Base-by-base conservation (phyloP, 2,888 invertebrate species). In the Watsonalla binaria region DNA sequence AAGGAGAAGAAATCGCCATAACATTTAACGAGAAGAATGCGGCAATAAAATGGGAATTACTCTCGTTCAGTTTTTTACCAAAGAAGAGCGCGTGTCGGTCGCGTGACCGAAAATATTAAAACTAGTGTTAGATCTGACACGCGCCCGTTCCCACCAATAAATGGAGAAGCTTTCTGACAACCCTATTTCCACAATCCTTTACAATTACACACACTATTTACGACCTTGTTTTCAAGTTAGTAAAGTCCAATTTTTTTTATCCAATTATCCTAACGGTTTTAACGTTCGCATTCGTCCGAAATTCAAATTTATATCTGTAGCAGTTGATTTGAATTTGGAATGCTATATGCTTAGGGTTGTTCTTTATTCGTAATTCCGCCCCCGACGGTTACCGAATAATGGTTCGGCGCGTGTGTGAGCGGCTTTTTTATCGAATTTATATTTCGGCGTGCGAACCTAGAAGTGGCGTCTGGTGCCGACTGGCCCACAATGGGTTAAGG, bases 101-200 rank as follows among this genome's bases (percentile, higher is more conserved):
- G 86, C 90, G 88, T 71, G 90, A 68, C 81, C 61, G 71, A 76
- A 86, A 89, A 90, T 90, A 90, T 90, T 90, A 90, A 88, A 90
- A 88, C 87, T 89, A 86, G 90, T 90, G 90, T 90, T 87, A 90
- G 87, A 87, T 71, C 77, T 87, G 89, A 90, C 90, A 90, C 90
- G 90, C 86, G 90, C 80, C 86, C 79, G 79, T 90, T 89, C 90
- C 90, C 90, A 88, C 90, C 89, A 88, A 90, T 89, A 89, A 90
- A 90, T 88, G 86, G 84, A 78, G 77, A 83, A 84, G 78, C 72
- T 74, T 80, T 73, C 74, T 80, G 80, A 74, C 83, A 86, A 78
- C 83, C 86, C 82, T 85, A 75, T 73, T 74, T 64, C 67, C 62
- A 57, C 66, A 66, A 59, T 58, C 57, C 55, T 54, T 48, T 50